Base-by-base conservation (phyloP, 2,888 invertebrate species). In the Pomacea canaliculata region DNA sequence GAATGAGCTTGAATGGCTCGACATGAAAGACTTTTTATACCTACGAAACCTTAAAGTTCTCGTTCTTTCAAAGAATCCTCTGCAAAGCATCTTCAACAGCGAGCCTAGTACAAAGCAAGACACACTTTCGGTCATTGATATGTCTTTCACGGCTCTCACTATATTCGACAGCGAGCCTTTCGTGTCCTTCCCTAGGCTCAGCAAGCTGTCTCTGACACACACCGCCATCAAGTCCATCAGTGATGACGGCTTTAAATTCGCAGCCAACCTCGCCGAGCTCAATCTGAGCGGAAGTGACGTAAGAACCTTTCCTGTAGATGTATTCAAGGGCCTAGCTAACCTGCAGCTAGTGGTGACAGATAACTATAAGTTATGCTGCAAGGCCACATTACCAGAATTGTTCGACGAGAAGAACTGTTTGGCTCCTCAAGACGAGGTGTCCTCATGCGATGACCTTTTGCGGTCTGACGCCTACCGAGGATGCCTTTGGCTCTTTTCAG, bases 371-470 rank as follows among this genome's bases (percentile, higher is more conserved):
- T 23, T 76, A 23, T 76, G 76, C 23, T 76, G 76, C 59, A 10
- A 19, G 18, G 23, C 13, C 12, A n/a, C 59, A 0, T 18, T 76
- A 9, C 76, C 77, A 7, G 48, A 63, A 1, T 46, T 49, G 9
- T 23, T 72, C 51, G 16, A 60, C 13, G 46, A 51, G 37, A 18
- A 23, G 10, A 60, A 18, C 16, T 76, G 76, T 51, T 9, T 60
- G 18, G 71, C 72, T 60, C 76, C 76, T 8, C 13, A 4, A 27
- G 72, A 76, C 23, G 76, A 76, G 49, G 48, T 76, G 18, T 76
- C 76, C 19, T 72, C 76, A 1, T 76, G 76, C 37, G 67, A 71
- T 23, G 72, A 76, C 27, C 67, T 76, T 46, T 27, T 76, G 16
- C 62, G 49, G 10, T 67, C 67, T 10, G 60, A 56, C 19, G 27